phyloP scores from a whole-genome alignment of 2,888 invertebrate genomes.

The Drosophila nigritarsus region DNA sequence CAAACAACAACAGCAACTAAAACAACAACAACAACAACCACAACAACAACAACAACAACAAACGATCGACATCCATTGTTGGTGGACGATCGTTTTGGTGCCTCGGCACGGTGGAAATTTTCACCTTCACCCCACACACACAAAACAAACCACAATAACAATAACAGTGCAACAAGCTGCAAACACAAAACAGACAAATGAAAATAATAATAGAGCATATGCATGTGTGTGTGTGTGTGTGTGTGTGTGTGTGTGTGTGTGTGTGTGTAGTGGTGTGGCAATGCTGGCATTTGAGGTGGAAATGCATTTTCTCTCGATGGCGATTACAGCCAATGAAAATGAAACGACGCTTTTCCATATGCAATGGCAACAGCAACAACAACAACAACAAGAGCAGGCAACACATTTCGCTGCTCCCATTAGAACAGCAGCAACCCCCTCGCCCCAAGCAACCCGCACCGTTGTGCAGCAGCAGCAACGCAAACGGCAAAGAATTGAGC shows the following conservation, averaged over 20 bases:
- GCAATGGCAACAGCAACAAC: slow-evolving; percentile 30
- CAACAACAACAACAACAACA: slow-evolving; percentile 18
- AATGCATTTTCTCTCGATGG: slow-evolving; percentile 50
- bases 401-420: slow-evolving; percentile 62
- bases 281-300: slow-evolving; percentile 21
- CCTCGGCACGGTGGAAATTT: slow-evolving; percentile 52
- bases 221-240: slow-evolving; percentile 11
- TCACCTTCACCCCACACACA: slow-evolving; percentile 73
- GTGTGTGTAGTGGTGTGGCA: slow-evolving; percentile 11
- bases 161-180: slow-evolving; percentile 33
- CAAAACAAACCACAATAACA: slow-evolving; percentile 25
- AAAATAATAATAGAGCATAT: slow-evolving; percentile 53
- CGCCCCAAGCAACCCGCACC: background rate
- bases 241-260: background rate
- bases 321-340: slow-evolving; percentile 60
- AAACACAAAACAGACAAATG: slow-evolving; percentile 38
- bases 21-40: slow-evolving; percentile 22
- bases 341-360: slow-evolving; percentile 59
- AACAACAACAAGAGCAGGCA: slow-evolving; percentile 29
- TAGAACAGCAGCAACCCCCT: slow-evolving; percentile 25
- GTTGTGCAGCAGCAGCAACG: slow-evolving; percentile 13
- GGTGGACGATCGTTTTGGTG: slow-evolving; percentile 54
- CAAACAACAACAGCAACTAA: slow-evolving; percentile 37
- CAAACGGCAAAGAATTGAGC: slow-evolving; percentile 54
- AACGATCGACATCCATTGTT: slow-evolving; percentile 61